Percentiles rank a stretch among this genome's conserved stretches.
phyloP scores from a whole-genome alignment of 2,113 vertebrate genomes.

The Leucoraja erinaceus region DNA sequence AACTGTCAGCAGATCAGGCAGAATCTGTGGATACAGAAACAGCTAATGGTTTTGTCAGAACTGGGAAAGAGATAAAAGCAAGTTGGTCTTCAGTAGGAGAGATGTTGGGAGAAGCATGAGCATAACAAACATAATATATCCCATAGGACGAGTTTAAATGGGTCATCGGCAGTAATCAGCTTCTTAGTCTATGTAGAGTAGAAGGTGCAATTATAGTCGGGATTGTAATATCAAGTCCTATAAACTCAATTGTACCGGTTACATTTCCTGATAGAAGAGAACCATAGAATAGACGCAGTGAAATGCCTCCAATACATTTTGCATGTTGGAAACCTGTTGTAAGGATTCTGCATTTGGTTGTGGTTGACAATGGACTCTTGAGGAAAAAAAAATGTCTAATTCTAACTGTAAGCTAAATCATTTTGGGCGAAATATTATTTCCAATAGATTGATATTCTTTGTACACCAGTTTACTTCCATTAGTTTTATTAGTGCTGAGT shows the following conservation, averaged over 20 bases:
- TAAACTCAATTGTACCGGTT: not conserved
- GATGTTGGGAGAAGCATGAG: too few species aligned
- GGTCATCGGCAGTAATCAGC: too few species aligned
- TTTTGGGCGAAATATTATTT: not conserved
- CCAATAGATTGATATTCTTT: not conserved
- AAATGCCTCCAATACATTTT: not conserved
- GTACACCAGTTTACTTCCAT: conserved; percentile 27
- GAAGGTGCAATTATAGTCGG: too few species aligned
- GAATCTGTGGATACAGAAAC: too few species aligned
- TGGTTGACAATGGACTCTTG: not conserved
- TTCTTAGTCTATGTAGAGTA: too few species aligned
- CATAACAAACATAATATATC: too few species aligned
- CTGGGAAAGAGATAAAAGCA: too few species aligned
- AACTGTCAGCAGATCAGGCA: too few species aligned
- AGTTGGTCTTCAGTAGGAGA: too few species aligned
- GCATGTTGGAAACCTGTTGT: not conserved
- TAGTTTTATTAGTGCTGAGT: conserved; percentile 22
- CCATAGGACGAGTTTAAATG: too few species aligned
- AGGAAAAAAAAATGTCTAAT: not conserved
- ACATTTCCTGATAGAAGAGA: not conserved
- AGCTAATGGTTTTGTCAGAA: too few species aligned
- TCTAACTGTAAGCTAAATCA: not conserved
- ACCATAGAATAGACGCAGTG: not conserved
- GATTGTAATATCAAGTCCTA: too few species aligned
- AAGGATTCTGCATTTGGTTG: not conserved